A percentile compares a stretch with the other conserved stretches of the same genome.
Evolutionary conservation across 2,113 vertebrate genomes (phyloP).

Genomic region (Ammodramus savannarum): DNA sequence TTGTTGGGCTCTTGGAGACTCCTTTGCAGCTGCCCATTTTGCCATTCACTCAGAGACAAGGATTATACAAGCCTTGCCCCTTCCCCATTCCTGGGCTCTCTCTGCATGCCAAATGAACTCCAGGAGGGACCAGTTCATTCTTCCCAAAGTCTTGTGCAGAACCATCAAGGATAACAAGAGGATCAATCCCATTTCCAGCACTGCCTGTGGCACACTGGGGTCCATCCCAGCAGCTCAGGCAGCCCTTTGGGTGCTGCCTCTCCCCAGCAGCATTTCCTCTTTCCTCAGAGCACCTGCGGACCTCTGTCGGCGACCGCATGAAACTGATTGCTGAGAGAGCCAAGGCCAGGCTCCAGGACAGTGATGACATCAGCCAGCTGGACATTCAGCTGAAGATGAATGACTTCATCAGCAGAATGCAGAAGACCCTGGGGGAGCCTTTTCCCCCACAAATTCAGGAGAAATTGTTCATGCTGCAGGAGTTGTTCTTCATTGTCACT

Average conservation of each 20-base stretch:
- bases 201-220: not conserved
- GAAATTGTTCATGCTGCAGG: conserved; percentile 75
- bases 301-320: conserved; percentile 65
- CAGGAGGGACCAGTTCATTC: not conserved
- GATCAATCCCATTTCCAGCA: not conserved
- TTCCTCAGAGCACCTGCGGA: conserved; percentile 69
- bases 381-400: conserved; percentile 74
- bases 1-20: not conserved
- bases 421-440: conserved; percentile 70
- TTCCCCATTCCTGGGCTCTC: not conserved
- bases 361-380: conserved; percentile 69
- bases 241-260: not conserved
- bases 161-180: not conserved
- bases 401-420: conserved; percentile 71
- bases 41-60: not conserved
- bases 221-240: not conserved
- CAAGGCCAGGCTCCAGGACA: conserved; percentile 67
- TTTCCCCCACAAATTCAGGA: conserved; percentile 77
- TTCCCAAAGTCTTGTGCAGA: not conserved
- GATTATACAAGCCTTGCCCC: not conserved
- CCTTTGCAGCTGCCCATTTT: not conserved
- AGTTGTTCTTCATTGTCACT: conserved; percentile 58
- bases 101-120: not conserved
- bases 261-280: not conserved
- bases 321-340: conserved; percentile 67